Conservation (phyloP, 2,797 vertebrate genomes). For the Sebastes itinus region DNA sequence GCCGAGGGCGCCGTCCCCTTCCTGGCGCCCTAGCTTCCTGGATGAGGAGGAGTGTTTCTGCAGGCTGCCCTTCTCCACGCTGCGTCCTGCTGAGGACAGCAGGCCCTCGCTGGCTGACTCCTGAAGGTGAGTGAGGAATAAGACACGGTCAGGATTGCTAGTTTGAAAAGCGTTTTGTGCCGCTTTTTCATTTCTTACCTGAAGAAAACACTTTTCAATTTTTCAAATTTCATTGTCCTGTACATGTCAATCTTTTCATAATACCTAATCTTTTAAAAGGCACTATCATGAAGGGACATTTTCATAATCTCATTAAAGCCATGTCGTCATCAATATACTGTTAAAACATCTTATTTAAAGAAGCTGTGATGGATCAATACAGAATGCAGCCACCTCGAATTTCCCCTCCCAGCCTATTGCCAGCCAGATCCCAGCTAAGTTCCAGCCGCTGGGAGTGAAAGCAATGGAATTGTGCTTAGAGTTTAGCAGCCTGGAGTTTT, state of each 20-base stretch:
- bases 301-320: not conserved
- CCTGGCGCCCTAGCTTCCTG: slow-evolving; percentile 83
- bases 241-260: not conserved
- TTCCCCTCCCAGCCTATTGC: too few species aligned
- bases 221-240: not conserved
- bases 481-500: too few species aligned
- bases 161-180: not conserved
- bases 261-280: not conserved
- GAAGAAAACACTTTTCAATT: not conserved
- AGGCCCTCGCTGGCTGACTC: slow-evolving; percentile 85
- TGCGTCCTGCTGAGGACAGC: slow-evolving; percentile 78
- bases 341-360: not conserved
- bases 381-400: too few species aligned
- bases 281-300: not conserved
- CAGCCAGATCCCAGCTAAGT: too few species aligned
- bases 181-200: accelerated
- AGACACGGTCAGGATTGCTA: not conserved
- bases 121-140: slow-evolving; percentile 46
- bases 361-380: not conserved
- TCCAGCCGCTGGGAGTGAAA: too few species aligned
- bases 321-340: not conserved
- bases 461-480: too few species aligned
- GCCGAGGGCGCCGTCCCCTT: slow-evolving; percentile 61
- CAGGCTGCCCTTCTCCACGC: slow-evolving; percentile 87
- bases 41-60: slow-evolving; percentile 84